phyloP scores from a whole-genome alignment of 1,140 invertebrate genomes.

The Euwallacea similis region DNA sequence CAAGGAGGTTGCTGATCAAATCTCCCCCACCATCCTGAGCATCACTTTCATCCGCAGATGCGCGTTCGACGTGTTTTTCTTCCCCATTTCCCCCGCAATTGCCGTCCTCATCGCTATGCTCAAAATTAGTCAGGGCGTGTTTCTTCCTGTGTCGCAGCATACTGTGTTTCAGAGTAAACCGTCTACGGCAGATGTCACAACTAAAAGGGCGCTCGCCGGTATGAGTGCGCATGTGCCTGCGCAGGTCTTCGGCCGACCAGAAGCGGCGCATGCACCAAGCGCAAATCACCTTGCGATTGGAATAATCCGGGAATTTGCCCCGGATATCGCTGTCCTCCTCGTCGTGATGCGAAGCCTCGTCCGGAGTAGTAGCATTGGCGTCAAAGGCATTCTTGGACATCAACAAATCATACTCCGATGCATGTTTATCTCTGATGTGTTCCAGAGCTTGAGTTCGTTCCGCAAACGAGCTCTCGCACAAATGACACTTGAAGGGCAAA shows the following conservation, averaged over 20 bases:
- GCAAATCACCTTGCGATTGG: constrained; percentile 87
- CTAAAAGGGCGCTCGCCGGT: constrained; percentile 80
- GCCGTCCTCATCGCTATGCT: constrained; percentile 46
- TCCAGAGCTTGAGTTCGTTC: constrained; percentile 77
- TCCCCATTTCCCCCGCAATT: constrained; percentile 45
- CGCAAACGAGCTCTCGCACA: constrained; percentile 84
- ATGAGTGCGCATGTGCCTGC: constrained; percentile 89
- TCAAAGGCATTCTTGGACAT: constrained; percentile 80
- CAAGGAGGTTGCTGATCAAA: constrained; percentile 85
- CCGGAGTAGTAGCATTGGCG: constrained; percentile 55
- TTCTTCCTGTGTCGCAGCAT: constrained; percentile 91
- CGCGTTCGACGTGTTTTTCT: constrained; percentile 55
- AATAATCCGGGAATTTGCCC: constrained; percentile 81
- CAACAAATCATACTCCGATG: constrained; percentile 71
- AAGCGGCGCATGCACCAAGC: constrained; percentile 90
- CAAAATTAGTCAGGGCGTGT: constrained; percentile 59
- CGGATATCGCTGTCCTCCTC: constrained; percentile 60
- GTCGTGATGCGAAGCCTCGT: constrained; percentile 54
- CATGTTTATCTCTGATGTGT: constrained; percentile 76
- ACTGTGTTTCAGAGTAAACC: constrained; percentile 91
- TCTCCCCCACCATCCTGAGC: constrained; percentile 64
- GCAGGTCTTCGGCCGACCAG: constrained; percentile 90
- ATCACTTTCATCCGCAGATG: constrained; percentile 52
- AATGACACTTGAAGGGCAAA: constrained; percentile 88
- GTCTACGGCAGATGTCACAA: constrained; percentile 77